Evolutionary conservation across 2,888 invertebrate genomes (phyloP).

Genomic region (Yponomeuta evonymella): DNA sequence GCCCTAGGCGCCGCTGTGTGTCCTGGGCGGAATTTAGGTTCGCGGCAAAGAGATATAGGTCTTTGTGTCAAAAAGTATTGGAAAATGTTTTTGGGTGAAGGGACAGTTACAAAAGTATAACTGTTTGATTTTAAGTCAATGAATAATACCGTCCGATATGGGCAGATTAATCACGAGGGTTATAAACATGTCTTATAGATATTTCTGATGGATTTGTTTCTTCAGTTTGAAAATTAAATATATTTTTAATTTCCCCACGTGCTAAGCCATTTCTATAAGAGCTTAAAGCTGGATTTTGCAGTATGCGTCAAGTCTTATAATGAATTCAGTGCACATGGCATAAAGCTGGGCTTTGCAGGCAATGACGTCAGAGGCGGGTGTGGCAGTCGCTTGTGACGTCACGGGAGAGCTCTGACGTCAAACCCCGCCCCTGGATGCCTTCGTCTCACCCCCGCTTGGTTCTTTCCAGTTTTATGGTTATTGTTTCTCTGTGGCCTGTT

Average conservation of each 20-base stretch:
- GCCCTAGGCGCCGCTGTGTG: conserved; percentile 26
- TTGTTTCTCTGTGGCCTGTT: conserved; percentile 41
- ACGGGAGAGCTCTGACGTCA: conserved; percentile 71
- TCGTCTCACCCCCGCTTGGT: conserved; percentile 31
- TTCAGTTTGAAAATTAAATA: not conserved
- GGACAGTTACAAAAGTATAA: not conserved
- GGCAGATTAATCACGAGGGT: too few relatives aligned
- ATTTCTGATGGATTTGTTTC: not conserved
- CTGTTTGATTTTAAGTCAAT: not conserved
- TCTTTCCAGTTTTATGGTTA: conserved; percentile 50
- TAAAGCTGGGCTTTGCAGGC: conserved; percentile 31
- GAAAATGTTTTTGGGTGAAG: not conserved
- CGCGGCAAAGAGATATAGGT: not conserved
- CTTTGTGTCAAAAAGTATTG: not conserved
- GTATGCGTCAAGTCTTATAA: not conserved
- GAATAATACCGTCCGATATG: too few relatives aligned
- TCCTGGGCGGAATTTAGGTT: conserved; percentile 1
- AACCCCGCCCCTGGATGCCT: conserved; percentile 41
- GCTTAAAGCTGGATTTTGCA: not conserved
- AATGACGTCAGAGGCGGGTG: conserved; percentile 71
- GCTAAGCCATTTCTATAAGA: not conserved
- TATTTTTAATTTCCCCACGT: not conserved
- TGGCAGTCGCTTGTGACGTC: conserved; percentile 68
- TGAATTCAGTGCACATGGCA: conserved; percentile 1
- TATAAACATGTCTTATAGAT: not conserved